Conservation (phyloP, 2,797 vertebrate species). For the Harpagifer antarcticus region DNA sequence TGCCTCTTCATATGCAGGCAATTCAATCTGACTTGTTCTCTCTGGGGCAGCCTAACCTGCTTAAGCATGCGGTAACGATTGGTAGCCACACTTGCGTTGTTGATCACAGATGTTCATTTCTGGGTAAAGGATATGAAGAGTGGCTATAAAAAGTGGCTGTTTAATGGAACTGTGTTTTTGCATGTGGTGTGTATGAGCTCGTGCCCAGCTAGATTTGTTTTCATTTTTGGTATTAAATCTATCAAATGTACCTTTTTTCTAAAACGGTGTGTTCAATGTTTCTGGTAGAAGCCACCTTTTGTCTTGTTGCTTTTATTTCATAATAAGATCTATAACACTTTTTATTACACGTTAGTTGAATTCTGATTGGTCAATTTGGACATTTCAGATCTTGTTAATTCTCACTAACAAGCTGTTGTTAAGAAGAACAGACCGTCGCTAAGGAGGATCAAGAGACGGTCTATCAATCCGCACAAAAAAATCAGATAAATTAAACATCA, state of each 20-base stretch:
- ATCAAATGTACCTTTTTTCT: background rate
- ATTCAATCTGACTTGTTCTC: constrained; percentile 63
- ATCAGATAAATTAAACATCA: too few species aligned
- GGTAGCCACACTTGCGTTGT: constrained; percentile 58
- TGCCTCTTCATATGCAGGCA: constrained; percentile 68
- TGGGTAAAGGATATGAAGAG: constrained; percentile 30
- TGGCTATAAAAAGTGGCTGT: constrained; percentile 26
- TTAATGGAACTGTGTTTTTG: constrained; percentile 24
- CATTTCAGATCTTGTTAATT: too few species aligned
- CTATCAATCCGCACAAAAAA: too few species aligned
- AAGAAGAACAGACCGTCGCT: too few species aligned
- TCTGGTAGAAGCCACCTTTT: background rate
- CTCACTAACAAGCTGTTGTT: too few species aligned
- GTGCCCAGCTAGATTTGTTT: background rate
- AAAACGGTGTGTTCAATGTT: background rate
- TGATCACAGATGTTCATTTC: constrained; percentile 55
- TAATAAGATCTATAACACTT: background rate
- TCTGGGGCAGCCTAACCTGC: constrained; percentile 52
- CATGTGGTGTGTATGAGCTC: background rate
- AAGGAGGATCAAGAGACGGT: too few species aligned
- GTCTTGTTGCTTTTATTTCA: background rate
- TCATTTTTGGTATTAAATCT: background rate
- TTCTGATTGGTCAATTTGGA: too few species aligned
- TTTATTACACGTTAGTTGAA: background rate
- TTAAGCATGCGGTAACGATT: constrained; percentile 63